These are phyloP conservation scores for Diarsia rubi DNA, from an alignment of 2,888 invertebrate species.

Conservation along the genomic window DNA sequence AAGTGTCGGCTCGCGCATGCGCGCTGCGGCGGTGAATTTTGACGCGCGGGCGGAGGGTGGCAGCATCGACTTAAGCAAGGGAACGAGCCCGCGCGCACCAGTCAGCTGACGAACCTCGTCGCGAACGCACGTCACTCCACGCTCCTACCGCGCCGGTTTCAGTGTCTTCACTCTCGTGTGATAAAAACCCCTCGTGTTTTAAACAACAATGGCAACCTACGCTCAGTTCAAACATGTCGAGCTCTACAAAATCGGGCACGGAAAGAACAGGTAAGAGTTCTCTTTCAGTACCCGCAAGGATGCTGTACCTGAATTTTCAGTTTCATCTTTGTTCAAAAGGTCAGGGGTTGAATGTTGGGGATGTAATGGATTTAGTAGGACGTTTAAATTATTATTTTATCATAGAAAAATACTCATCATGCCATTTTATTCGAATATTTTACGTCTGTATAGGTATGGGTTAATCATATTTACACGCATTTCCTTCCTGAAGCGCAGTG, in stretches of 20 bases:
- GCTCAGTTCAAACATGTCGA: conserved; percentile 98
- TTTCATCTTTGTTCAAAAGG: conserved; percentile 70
- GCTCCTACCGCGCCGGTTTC: conserved; percentile 70
- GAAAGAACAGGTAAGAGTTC: conserved; percentile 95
- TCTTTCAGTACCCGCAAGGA: conserved; percentile 72
- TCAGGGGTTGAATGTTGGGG: conserved; percentile 58
- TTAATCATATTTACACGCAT: neutral
- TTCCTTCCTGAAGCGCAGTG: conserved; percentile 14
- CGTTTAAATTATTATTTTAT: neutral
- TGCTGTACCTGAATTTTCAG: conserved; percentile 73
- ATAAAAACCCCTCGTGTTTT: conserved; percentile 74
- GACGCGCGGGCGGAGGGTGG: conserved; percentile 88
- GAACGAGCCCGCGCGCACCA: conserved; percentile 87
- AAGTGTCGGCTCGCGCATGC: conserved; percentile 74
- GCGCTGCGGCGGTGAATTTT: conserved; percentile 84
- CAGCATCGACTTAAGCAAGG: conserved; percentile 88
- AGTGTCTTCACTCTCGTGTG: conserved; percentile 79
- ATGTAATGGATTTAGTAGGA: conserved; percentile 7
- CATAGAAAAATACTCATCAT: neutral
- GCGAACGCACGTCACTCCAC: conserved; percentile 75
- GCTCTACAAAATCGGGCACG: conserved; percentile 98
- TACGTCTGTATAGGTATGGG: no score
- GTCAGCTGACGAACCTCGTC: conserved; percentile 88
- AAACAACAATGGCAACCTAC: conserved; percentile 95
- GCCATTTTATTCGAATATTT: neutral